phyloP scores from a whole-genome alignment of 2,888 invertebrate genomes.

The Apotomis capreana region DNA sequence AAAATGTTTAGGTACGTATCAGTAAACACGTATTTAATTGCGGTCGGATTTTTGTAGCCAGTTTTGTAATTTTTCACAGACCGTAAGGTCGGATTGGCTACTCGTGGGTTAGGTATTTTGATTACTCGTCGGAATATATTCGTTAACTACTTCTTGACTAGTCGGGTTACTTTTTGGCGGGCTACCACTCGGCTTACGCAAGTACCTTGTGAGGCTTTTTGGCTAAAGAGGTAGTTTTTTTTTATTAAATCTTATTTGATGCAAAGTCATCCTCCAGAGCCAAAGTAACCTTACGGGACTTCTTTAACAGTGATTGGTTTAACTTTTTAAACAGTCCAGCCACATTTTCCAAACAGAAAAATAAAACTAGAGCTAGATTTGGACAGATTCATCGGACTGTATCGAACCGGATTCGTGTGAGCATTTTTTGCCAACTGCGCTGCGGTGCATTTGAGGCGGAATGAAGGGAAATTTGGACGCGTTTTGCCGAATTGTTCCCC shows the following conservation, averaged over 20 bases:
- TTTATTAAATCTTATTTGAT: no score
- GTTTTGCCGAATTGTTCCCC: constrained; percentile 8
- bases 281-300: no score
- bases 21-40: constrained; percentile 7
- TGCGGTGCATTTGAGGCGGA: constrained; percentile 20
- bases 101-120: no score
- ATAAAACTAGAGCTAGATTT: constrained; percentile 13
- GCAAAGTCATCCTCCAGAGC: no score
- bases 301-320: neutral
- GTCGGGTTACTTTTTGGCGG: no score
- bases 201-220: no score
- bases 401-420: constrained; percentile 7
- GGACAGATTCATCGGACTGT: constrained; percentile 28
- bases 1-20: constrained; percentile 47
- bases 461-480: constrained; percentile 19
- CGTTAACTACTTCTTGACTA: no score
- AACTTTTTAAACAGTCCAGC: constrained; percentile 1
- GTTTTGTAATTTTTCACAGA: no score
- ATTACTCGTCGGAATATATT: no score
- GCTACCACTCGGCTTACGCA: no score
- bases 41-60: neutral
- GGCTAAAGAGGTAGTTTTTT: no score
- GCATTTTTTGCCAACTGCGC: constrained; percentile 15
- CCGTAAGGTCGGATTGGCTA: no score
- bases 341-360: neutral